These are phyloP conservation scores for Dendrophyllia cribrosa DNA, from an alignment of 64 coral and sea anemone species.

Conservation along the genomic window DNA sequence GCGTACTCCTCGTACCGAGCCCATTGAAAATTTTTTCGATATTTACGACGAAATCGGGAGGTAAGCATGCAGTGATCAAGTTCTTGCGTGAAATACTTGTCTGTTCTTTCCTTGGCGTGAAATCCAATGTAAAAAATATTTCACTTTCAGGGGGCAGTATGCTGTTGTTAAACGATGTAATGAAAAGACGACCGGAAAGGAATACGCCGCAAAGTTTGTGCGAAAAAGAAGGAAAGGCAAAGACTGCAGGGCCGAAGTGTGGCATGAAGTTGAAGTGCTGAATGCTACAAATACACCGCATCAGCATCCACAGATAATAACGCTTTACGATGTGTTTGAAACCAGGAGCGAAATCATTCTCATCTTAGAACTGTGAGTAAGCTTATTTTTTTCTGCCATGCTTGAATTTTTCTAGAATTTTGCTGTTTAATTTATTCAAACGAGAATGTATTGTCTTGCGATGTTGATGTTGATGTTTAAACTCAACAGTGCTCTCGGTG, in stretches of 20 bases:
- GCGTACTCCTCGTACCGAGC: slow-evolving; percentile 59
- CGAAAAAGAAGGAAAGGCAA: slow-evolving; percentile 95
- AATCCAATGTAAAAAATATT: background rate
- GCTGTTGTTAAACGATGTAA: slow-evolving; percentile 79
- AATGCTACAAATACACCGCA: slow-evolving; percentile 67
- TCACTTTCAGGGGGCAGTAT: slow-evolving; percentile 80
- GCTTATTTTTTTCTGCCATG: background rate
- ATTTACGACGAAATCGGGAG: slow-evolving; percentile 89
- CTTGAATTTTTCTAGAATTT: slow-evolving; percentile 15
- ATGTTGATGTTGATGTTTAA: slow-evolving; percentile 13
- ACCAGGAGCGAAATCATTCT: slow-evolving; percentile 91
- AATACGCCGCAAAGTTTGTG: slow-evolving; percentile 97
- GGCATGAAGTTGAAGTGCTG: slow-evolving; percentile 94
- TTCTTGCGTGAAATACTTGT: background rate
- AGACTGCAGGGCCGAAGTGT: slow-evolving; percentile 90
- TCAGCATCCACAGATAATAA: slow-evolving; percentile 87
- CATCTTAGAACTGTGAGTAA: slow-evolving; percentile 90
- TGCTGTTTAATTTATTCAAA: slow-evolving; percentile 22
- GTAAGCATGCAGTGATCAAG: slow-evolving; percentile 36
- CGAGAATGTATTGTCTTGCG: slow-evolving; percentile 52
- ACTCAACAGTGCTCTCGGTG: slow-evolving; percentile 91
- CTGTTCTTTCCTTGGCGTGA: background rate
- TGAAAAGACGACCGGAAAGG: slow-evolving; percentile 77
- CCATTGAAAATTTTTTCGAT: slow-evolving; percentile 88
- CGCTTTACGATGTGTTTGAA: slow-evolving; percentile 89